These are phyloP conservation scores for Clitarchus hookeri DNA, from an alignment of 2,888 invertebrate species.

Conservation along the genomic window DNA sequence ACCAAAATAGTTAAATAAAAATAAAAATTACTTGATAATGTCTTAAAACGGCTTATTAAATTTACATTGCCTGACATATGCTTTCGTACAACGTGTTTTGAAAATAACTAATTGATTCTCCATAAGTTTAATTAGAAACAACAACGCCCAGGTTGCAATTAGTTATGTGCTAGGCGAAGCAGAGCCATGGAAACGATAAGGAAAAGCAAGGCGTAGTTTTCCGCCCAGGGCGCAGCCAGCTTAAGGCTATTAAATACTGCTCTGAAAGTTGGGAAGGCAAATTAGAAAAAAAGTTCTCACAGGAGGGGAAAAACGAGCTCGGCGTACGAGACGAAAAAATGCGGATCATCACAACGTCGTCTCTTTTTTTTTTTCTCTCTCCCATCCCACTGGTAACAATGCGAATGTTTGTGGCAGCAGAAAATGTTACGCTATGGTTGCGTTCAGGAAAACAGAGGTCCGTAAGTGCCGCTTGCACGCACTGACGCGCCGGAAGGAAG, in stretches of 20 bases:
- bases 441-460: not conserved
- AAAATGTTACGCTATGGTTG: not conserved
- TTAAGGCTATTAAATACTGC: not conserved
- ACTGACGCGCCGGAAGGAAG: not conserved
- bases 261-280: not conserved
- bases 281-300: not conserved
- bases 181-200: too few species aligned
- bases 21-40: too few species aligned
- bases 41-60: too few species aligned
- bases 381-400: not conserved
- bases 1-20: too few species aligned
- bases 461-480: not conserved
- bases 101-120: too few species aligned
- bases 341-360: not conserved
- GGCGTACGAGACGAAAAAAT: not conserved
- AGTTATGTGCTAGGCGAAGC: too few species aligned
- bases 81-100: too few species aligned
- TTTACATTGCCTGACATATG: too few species aligned
- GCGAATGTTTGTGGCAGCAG: not conserved
- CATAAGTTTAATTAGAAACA: too few species aligned
- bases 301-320: not conserved
- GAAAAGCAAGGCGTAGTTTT: too few species aligned
- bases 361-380: not conserved
- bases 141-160: too few species aligned
- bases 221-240: not conserved